Conservation (phyloP, 2,888 invertebrate genomes). For the Parelbella ahira region DNA sequence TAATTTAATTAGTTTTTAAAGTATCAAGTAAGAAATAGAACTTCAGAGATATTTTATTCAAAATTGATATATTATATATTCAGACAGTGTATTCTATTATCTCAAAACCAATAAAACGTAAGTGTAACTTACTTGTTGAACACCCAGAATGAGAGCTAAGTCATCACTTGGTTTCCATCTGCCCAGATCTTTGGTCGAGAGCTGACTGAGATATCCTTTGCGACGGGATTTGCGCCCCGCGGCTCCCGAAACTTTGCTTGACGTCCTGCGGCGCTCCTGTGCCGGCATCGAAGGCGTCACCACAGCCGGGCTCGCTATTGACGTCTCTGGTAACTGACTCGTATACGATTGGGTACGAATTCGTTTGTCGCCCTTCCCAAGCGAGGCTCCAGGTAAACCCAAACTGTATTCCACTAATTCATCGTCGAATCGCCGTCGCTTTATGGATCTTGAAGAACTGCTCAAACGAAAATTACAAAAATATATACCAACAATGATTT, state of each 20-base stretch:
- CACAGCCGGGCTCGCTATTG: conserved; percentile 39
- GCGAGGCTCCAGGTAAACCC: conserved; percentile 81
- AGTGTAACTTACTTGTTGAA: too few relatives aligned
- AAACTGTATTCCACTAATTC: conserved; percentile 96
- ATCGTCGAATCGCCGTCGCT: conserved; percentile 97
- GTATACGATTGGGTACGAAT: conserved; percentile 74
- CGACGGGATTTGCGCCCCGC: conserved; percentile 76
- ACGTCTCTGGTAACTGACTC: conserved; percentile 74
- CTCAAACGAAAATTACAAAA: conserved; percentile 36
- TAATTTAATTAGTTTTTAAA: too few relatives aligned
- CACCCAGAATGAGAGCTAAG: conserved; percentile 94
- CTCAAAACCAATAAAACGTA: too few relatives aligned
- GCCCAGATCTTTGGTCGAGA: conserved; percentile 91
- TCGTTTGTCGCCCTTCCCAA: conserved; percentile 69
- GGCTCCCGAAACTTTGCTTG: conserved; percentile 65
- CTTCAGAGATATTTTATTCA: too few relatives aligned
- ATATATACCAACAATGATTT: too few relatives aligned
- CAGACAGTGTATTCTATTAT: too few relatives aligned
- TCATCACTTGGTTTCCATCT: conserved; percentile 99
- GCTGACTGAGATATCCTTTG: conserved; percentile 84
- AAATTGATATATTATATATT: too few relatives aligned
- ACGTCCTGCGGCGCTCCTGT: conserved; percentile 52
- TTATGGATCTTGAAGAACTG: conserved; percentile 97
- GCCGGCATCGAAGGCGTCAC: conserved; percentile 44
- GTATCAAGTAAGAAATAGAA: too few relatives aligned